These are phyloP conservation scores for Cheilosia scutellata DNA, from an alignment of 2,888 invertebrate genomes.

Conservation along the genomic window DNA sequence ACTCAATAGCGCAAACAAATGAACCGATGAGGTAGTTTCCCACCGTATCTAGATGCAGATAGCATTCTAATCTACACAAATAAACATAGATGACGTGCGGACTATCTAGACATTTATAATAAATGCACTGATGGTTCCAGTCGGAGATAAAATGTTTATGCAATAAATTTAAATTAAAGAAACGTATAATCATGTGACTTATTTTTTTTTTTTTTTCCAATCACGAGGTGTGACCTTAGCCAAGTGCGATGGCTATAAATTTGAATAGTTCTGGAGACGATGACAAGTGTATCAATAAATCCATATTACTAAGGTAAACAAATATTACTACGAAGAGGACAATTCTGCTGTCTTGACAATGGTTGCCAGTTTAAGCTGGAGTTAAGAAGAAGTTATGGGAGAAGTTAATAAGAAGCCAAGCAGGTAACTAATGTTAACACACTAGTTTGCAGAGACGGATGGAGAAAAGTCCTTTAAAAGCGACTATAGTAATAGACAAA, in stretches of 20 bases:
- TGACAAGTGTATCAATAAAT: conserved; percentile 1
- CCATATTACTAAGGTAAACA: not conserved
- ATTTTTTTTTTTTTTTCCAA: conserved; percentile 37
- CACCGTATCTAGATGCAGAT: not conserved
- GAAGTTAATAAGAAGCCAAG: no score
- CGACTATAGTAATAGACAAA: no score
- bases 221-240: conserved; percentile 41
- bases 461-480: no score
- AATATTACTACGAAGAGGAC: not conserved
- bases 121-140: not conserved
- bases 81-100: not conserved
- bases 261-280: not conserved
- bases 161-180: conserved; percentile 52
- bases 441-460: no score
- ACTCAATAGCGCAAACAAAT: not conserved
- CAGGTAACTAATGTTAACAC: no score
- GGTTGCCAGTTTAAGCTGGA: no score
- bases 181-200: conserved; percentile 51
- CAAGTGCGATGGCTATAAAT: conserved; percentile 11
- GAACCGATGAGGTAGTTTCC: not conserved
- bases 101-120: not conserved
- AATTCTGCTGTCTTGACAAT: no score
- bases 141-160: conserved; percentile 3
- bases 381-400: no score
- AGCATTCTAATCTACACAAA: not conserved